A percentile compares a stretch with the other conserved stretches of the same genome.
Conservation (phyloP, 2,113 vertebrate genomes). For the Speoplatyrhinus poulsoni region DNA sequence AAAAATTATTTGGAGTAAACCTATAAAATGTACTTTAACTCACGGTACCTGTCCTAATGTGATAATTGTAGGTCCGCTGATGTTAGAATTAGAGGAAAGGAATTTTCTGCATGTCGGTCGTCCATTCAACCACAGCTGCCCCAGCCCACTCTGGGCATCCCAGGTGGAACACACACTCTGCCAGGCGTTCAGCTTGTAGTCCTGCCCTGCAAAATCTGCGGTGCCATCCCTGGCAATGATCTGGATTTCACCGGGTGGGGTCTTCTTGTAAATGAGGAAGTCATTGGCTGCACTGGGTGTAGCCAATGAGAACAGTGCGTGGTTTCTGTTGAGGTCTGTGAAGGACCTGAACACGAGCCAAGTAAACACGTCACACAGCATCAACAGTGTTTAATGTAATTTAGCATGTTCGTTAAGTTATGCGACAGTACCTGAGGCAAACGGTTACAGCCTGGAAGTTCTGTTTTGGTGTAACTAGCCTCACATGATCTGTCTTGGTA, state of each 20-base stretch:
- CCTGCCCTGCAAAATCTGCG: not conserved
- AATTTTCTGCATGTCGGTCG: constrained; percentile 30
- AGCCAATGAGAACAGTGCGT: constrained; percentile 57
- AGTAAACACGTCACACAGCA: not conserved
- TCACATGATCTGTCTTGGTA: constrained; percentile 39
- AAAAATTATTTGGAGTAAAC: not conserved
- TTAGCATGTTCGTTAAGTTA: not conserved
- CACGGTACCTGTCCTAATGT: constrained; percentile 61
- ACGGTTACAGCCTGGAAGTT: constrained; percentile 36
- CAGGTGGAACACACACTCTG: constrained; percentile 64
- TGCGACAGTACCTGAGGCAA: constrained; percentile 56
- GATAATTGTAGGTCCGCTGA: constrained; percentile 27
- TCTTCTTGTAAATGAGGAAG: constrained; percentile 51
- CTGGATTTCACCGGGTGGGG: constrained; percentile 14
- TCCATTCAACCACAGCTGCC: constrained; percentile 63
- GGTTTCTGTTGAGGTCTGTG: constrained; percentile 58
- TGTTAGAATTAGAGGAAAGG: not conserved
- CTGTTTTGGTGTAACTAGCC: not conserved
- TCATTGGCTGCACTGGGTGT: constrained; percentile 15
- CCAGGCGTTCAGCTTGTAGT: constrained; percentile 61
- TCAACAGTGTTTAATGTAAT: not conserved
- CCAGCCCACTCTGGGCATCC: constrained; percentile 50
- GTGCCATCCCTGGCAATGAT: not conserved
- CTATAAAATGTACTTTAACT: not conserved
- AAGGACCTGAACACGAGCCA: constrained; percentile 42